A percentile compares a stretch with the other conserved stretches of the same genome.
phyloP scores from a whole-genome alignment of 1,140 invertebrate genomes.

The Drosophila ohnishii region DNA sequence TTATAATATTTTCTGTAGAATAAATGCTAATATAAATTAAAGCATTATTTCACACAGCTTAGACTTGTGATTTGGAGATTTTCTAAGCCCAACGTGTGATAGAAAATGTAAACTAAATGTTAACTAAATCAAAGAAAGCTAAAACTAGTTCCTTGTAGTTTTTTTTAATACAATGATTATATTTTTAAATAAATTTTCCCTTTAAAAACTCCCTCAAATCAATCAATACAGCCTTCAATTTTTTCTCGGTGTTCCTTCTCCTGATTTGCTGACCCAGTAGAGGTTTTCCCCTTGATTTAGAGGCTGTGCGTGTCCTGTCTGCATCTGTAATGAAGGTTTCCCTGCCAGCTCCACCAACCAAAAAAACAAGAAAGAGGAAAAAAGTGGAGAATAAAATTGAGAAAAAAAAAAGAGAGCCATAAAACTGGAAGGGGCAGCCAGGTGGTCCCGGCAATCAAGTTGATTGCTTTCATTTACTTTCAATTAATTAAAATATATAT shows the following conservation, averaged over 20 bases:
- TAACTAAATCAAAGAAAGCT: too few species aligned
- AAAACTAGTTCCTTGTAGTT: too few species aligned
- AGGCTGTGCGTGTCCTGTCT: conserved; percentile 32
- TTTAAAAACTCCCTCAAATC: not conserved
- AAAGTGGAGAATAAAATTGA: not conserved
- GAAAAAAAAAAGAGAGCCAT: not conserved
- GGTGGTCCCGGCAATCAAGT: conserved; percentile 59
- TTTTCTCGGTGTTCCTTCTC: not conserved
- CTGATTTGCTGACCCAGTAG: conserved; percentile 5
- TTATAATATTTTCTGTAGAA: too few species aligned
- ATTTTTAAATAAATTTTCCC: not conserved
- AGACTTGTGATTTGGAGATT: too few species aligned
- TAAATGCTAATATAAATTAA: too few species aligned
- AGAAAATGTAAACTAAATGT: too few species aligned
- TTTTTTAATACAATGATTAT: too few species aligned
- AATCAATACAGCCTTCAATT: not conserved
- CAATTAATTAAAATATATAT: conserved; percentile 73
- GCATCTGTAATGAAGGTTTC: conserved; percentile 27
- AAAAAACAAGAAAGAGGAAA: conserved; percentile 6
- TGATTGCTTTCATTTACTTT: conserved; percentile 80
- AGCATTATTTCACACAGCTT: too few species aligned
- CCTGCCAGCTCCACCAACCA: not conserved
- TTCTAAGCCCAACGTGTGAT: too few species aligned
- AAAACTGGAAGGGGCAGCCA: conserved; percentile 8
- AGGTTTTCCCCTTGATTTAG: conserved; percentile 10